Base-by-base conservation (phyloP, 1,140 invertebrate species). In the Drosophila sechellia region DNA sequence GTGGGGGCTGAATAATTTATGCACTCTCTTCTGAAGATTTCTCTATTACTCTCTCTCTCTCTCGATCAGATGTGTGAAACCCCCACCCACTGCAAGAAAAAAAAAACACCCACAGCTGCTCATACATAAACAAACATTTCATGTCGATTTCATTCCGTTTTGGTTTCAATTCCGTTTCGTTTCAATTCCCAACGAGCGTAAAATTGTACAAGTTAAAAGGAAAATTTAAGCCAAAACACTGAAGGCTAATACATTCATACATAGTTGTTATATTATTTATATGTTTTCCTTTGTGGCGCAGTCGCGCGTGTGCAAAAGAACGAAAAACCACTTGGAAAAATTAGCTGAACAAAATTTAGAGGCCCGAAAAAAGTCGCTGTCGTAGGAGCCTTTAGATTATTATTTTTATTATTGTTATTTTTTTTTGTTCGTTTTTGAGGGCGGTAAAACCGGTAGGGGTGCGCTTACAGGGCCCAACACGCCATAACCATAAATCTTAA, bases 401-500 rank as follows among this genome's bases (percentile, higher is more conserved):
- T 57, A 22, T 53, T 8, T n/a, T 25, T 52, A 13, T 46, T 37
- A 31, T 25, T 37, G 4, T 17, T 17, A 17, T 34, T 34, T 4
- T 34, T 34, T 34, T 39, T 37, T 48, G 6, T 8, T 31, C 31
- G 31, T 2, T 49, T 37, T 46, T 42, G 27, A 34, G 27, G 27
- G 27, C 0, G 48, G 27, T n/a, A 17, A 27, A 65, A 52, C 37
- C 40, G 45, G 56, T 60, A 66, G 63, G 63, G 45, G 49, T 58
- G 60, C 40, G 69, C 59, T 65, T 81, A 70, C 71, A 77, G 84
- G 61, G 53, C 27, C 78, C 64, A 78, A 50, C 81, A 86, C 84
- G 83, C 79, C 75, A 83, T 87, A 77, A 78, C 77, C 85, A 89
- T 89, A 89, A 89, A 89, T 89, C 84, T 89, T 89, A 80, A 89